Percentiles rank a stretch among this genome's conserved stretches.
Conservation (phyloP, 2,888 invertebrate species). For the Branchellion lobata region DNA sequence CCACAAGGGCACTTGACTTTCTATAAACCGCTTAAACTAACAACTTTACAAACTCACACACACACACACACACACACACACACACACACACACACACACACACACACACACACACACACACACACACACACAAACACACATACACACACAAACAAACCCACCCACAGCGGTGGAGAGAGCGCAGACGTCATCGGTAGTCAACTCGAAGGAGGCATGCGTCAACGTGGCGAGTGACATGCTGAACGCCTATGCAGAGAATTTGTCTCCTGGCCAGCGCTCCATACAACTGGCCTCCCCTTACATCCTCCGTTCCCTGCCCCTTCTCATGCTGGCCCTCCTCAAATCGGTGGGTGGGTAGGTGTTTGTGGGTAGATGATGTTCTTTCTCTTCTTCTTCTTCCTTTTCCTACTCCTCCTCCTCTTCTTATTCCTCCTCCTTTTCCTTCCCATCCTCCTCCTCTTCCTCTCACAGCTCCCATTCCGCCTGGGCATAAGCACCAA, state of each 20-base stretch:
- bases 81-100: too few relatives aligned
- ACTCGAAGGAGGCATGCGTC: constrained; percentile 92
- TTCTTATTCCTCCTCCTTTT: too few relatives aligned
- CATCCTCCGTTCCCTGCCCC: constrained; percentile 78
- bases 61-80: too few relatives aligned
- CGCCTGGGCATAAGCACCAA: constrained; percentile 82
- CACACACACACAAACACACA: too few relatives aligned
- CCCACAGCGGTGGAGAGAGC: constrained; percentile 47
- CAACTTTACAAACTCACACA: too few relatives aligned
- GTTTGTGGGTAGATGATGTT: background rate
- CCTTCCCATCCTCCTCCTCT: too few relatives aligned
- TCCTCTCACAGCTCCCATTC: constrained; percentile 73
- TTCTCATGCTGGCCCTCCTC: constrained; percentile 83
- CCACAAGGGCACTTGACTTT: too few relatives aligned
- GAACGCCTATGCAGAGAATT: constrained; percentile 71
- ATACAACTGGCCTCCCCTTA: constrained; percentile 75
- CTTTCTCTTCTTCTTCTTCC: background rate
- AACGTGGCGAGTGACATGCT: constrained; percentile 90
- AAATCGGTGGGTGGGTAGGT: constrained; percentile 71
- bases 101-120: too few relatives aligned
- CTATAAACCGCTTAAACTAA: too few relatives aligned
- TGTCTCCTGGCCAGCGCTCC: constrained; percentile 63
- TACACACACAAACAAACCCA: too few relatives aligned
- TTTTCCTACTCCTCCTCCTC: constrained; percentile 87
- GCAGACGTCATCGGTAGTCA: constrained; percentile 68